These are phyloP conservation scores for Oenanthe melanoleuca DNA, from an alignment of 2,113 vertebrate species.

Conservation along the genomic window DNA sequence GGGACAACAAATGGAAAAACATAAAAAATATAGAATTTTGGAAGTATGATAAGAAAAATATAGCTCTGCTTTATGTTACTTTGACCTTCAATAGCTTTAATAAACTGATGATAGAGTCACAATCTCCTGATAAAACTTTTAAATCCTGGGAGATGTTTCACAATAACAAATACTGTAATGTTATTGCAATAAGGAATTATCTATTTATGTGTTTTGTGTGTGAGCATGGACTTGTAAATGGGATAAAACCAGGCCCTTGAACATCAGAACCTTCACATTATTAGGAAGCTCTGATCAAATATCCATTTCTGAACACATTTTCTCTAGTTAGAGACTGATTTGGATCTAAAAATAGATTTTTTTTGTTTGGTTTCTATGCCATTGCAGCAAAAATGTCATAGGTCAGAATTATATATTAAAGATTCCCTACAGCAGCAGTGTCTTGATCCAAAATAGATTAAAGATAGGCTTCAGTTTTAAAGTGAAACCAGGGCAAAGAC, in stretches of 20 bases:
- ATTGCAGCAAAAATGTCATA: neutral
- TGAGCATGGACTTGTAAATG: neutral
- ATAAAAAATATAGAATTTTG: neutral
- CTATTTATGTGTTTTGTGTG: neutral
- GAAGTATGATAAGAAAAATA: neutral
- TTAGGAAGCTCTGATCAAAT: neutral
- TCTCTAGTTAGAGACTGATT: neutral
- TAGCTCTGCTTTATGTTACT: neutral
- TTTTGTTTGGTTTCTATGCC: neutral
- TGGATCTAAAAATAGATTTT: neutral
- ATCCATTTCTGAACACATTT: neutral
- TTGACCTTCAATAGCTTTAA: neutral
- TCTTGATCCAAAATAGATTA: slow-evolving; percentile 13
- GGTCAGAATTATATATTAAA: neutral
- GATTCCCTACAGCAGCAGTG: neutral
- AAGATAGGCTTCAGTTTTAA: neutral
- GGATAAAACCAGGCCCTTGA: neutral
- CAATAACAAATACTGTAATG: neutral
- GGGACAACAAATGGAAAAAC: neutral
- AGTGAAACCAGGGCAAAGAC: neutral
- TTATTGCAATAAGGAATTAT: neutral
- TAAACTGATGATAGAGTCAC: neutral
- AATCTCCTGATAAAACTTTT: neutral
- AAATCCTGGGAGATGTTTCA: neutral
- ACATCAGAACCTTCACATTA: neutral